These are phyloP conservation scores for Lordiphosa clarofinis DNA, from an alignment of 1,140 invertebrate species.

Conservation along the genomic window DNA sequence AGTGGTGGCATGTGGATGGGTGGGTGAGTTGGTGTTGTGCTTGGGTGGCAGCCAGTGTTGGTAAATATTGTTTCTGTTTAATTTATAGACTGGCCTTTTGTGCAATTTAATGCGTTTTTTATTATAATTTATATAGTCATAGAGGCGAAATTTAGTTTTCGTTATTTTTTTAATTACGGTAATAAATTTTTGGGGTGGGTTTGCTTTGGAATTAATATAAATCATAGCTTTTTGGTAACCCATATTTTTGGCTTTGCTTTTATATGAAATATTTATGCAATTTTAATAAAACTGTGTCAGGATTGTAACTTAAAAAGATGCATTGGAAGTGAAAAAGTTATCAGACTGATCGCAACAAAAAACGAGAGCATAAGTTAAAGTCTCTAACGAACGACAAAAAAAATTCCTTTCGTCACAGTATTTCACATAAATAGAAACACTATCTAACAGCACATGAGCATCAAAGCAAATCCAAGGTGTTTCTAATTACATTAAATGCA, in stretches of 20 bases:
- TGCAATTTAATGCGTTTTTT: slow-evolving; percentile 36
- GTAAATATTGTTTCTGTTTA: slow-evolving; percentile 37
- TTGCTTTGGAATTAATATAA: slow-evolving; percentile 17
- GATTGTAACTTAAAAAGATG: no score
- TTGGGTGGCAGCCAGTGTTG: slow-evolving; percentile 32
- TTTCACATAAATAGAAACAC: no score
- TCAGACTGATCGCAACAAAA: no score
- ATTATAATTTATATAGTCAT: slow-evolving; percentile 42
- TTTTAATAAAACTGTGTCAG: no score
- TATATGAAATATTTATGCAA: background rate
- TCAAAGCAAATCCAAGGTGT: no score
- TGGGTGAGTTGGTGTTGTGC: slow-evolving; percentile 6
- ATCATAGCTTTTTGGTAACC: slow-evolving; percentile 19
- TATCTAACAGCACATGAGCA: no score
- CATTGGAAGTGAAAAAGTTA: no score
- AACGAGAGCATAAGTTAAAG: no score
- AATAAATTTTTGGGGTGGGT: slow-evolving; percentile 44
- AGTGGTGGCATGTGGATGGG: slow-evolving; percentile 59
- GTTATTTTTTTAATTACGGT: slow-evolving; percentile 57
- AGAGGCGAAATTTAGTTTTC: slow-evolving; percentile 32
- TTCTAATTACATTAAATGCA: no score
- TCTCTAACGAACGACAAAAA: no score
- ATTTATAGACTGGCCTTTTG: slow-evolving; percentile 42
- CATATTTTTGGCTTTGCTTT: slow-evolving; percentile 2
- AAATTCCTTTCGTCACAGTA: no score